Base-by-base conservation (phyloP, 64 coral and sea anemone species). In the Actinia equina region DNA sequence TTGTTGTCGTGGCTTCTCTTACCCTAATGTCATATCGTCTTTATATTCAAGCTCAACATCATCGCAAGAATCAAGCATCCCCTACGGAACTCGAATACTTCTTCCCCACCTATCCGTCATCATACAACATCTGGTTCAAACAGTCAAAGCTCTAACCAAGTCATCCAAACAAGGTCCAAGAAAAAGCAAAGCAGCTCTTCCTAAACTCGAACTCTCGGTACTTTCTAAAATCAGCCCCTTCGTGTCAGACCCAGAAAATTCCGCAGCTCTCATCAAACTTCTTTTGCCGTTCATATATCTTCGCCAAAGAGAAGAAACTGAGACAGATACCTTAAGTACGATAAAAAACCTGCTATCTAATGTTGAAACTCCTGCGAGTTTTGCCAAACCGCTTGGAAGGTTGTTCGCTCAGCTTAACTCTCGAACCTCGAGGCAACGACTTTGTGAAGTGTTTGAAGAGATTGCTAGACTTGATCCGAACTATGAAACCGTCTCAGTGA, bases 161-260 rank as follows among this genome's bases (percentile, higher is more conserved):
- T 83, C 89, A 56, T 76, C 77, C 19, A 77, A 79, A 52, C 82
- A 84, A 65, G 82, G 82, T 7, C 84, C 64, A 43, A 89, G 80
- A 27, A 80, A 60, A 80, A 87, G 25, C 43, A 90, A 67, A 27
- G 52, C 91, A 6, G 70, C 85, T 69, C 85, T 99, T 64, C 91
- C 97, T 20, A 86, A 77, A 20, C 81, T 89, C n/a, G 97, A 99
- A 52, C 76, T 99, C 5, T 95, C 97, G 44, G 97, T 99, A 15
- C 77, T 99, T 61, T 99, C 97, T 2, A 99, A 95, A 56, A 89
- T 99, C 63, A 99, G 97, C 60, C 97, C 91, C 3, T 99, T 90
- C 42, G 86, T 95, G 14, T 82, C 85, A 9, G 91, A 95, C 65
- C 65, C 90, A 44, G 82, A 93, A 16, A 85, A 99, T 23, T 99